Evolutionary conservation across 2,113 vertebrate species (phyloP), one percentile per base, ranked within the genome.

Genomic region (Sturnira hondurensis): DNA sequence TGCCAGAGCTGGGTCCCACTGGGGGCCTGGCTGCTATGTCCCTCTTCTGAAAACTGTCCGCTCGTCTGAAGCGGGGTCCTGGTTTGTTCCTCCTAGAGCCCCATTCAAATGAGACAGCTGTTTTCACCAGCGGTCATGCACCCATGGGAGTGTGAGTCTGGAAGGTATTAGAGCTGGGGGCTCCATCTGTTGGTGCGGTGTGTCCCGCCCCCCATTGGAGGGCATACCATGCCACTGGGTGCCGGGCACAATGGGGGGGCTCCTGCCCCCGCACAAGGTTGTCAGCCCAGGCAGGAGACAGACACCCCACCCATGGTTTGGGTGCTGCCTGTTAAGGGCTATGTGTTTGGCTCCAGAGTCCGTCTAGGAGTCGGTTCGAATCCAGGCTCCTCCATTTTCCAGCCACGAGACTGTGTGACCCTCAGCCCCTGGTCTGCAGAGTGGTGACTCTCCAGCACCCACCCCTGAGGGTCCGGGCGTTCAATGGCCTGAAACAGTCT

Each of bases 161-260:
- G 45, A 24, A 54, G 0, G 65, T 45, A 1, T 3, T 0, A 9
- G 50, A 4, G 33, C 38, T 2, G 58, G 24, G 56, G 58, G 16
- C 41, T 28, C 93, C 91, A 74, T 87, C 92, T 96, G 84, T 26
- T 50, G 20, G 83, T 10, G 14, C 3, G 11, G 58, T 9, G 36
- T 26, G 4, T 43, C 4, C 50, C 3, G 31, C 24, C 36, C 31
- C 68, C n/a, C 50, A 0, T 3, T 0, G 15, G 19, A 16, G 67
- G 1, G 45, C 0, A 0, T 0, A 2, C 43, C 38, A 31, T 0
- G 8, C 36, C 2, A 0, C 56, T 3, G 58, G 7, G 7, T 2
- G 10, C 70, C 2, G 8, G 3, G 43, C 6, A 4, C 1, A 36
- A 14, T 0, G 0, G 3, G 63, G 63, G 24, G 6, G 61, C 52